Conservation (phyloP, 2,113 vertebrate genomes). For the Vulpes lagopus region DNA sequence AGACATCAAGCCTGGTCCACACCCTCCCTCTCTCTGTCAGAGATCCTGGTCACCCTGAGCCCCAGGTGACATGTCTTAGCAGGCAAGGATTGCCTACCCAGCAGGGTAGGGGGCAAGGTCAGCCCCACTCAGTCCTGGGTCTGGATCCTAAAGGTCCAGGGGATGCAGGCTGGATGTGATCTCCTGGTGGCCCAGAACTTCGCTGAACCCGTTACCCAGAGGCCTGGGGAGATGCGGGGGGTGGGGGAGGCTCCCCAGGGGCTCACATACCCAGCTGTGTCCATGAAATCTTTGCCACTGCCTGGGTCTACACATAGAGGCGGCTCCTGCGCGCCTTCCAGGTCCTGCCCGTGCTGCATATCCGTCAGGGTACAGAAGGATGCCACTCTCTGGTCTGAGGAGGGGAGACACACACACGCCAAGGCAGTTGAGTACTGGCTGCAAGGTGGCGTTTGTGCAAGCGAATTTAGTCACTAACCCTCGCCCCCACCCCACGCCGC, state of each 20-base stretch:
- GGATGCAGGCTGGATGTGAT: rapidly evolving
- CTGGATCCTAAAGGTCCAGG: background rate
- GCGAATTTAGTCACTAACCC: background rate
- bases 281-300: constrained; percentile 91
- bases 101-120: background rate
- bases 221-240: background rate
- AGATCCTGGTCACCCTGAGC: background rate
- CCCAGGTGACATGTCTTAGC: background rate
- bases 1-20: background rate
- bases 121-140: background rate
- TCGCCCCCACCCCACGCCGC: background rate
- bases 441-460: background rate
- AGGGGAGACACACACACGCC: constrained; percentile 54
- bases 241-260: background rate
- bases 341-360: constrained; percentile 91
- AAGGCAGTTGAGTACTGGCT: background rate
- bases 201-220: too few relatives aligned
- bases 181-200: too few relatives aligned
- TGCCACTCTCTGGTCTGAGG: constrained; percentile 94
- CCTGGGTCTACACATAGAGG: constrained; percentile 90
- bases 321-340: constrained; percentile 92
- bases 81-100: background rate
- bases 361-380: constrained; percentile 97
- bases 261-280: constrained; percentile 87
- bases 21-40: too few relatives aligned